Evolutionary conservation across 2,797 vertebrate species (phyloP).

Genomic region (Etheostoma perlongum): DNA sequence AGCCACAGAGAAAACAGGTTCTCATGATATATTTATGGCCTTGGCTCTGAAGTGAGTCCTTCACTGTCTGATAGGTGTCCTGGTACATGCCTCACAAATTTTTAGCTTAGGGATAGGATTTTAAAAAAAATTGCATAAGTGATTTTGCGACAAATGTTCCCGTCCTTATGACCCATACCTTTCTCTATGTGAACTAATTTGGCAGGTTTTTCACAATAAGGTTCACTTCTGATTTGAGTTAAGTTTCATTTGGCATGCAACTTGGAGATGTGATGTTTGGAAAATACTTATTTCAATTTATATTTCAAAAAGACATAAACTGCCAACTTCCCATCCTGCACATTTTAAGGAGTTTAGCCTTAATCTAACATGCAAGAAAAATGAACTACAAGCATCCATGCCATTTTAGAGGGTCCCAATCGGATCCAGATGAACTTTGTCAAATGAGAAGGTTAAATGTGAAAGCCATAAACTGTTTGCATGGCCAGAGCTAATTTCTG

Average conservation of each 20-base stretch:
- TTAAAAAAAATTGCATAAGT: constrained; percentile 72
- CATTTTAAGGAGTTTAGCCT: too few species aligned
- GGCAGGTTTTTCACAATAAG: constrained; percentile 34
- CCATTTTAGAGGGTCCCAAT: background rate
- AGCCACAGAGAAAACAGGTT: constrained; percentile 33
- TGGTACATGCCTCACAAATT: constrained; percentile 75
- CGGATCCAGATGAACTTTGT: constrained; percentile 2
- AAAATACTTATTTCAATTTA: background rate
- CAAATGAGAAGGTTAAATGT: constrained; percentile 31
- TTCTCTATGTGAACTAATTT: constrained; percentile 54
- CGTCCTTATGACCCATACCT: constrained; percentile 24
- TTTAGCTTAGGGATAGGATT: constrained; percentile 63
- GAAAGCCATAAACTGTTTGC: constrained; percentile 19
- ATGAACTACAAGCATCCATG: background rate
- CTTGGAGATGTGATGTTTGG: constrained; percentile 7
- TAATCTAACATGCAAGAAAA: background rate
- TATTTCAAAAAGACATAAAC: background rate
- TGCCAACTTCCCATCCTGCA: too few species aligned
- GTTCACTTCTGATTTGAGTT: constrained; percentile 7
- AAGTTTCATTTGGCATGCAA: background rate
- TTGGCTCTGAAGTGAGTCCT: constrained; percentile 68
- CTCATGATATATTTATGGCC: constrained; percentile 57
- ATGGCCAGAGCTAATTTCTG: background rate
- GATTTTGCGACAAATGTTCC: constrained; percentile 59
- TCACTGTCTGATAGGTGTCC: constrained; percentile 72